Evolutionary conservation across 2,113 vertebrate species (phyloP), one percentile per base, ranked within the genome.

Genomic region (Marcusenius ussheri): DNA sequence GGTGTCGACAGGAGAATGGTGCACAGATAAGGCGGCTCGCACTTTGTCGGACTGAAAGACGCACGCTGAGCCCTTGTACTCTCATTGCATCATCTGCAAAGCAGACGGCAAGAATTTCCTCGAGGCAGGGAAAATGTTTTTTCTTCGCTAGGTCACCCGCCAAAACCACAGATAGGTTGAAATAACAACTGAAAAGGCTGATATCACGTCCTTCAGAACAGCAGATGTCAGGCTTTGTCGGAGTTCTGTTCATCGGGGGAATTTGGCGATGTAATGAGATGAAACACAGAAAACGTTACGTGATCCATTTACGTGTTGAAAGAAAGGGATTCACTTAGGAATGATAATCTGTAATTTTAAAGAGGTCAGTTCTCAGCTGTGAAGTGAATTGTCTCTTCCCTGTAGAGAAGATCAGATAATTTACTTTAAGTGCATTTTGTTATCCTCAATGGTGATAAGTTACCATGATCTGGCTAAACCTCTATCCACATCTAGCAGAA

Each of bases 71-170:
- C 47, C 85, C 50, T 87, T 35, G 85, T 87, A 21, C 85, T 56
- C 24, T 87, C 49, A n/a, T 87, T 56, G 85, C 85, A 87, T 87
- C 85, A 87, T 87, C 85, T 87, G 50, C 50, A 5, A 19, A 87
- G 50, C 50, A 87, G 85, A 56, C 85, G 15, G 85, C 27, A 87
- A 87, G 27, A 87, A 56, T 87, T 87, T 53, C 85, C 85, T 87
- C 85, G 42, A 56, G 85, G 85, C 85, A 56, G 85, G 27, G 50
- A 87, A 9, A 42, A 87, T 87, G 50, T 51, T 56, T 87, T 53
- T 87, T 39, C 7, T 53, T 87, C 11, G 3, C 85, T 31, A 39
- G 11, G 49, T 87, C 85, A 87, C 50, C n/a, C 50, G 85, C 31
- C 49, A 87, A 87, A 87, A 35, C 85, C 85, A 21, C 85, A 53